Base-by-base conservation (phyloP, 2,888 invertebrate species). In the Pediacus dermestoides region DNA sequence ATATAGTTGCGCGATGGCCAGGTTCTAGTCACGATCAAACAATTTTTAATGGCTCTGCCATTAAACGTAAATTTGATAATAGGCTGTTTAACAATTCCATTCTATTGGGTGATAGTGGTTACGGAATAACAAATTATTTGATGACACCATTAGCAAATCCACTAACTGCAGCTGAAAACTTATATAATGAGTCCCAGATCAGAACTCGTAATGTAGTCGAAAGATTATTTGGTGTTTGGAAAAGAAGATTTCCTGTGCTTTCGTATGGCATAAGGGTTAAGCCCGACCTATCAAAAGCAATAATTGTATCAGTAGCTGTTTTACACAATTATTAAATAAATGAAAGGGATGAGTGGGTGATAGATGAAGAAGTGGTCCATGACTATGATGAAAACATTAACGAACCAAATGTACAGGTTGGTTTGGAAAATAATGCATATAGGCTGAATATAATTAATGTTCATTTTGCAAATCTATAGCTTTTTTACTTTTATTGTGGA, bases 71-170 rank as follows among this genome's bases (percentile, higher is more conserved):
- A n/a, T 30, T 37, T 30, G 23, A 37, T 30, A 30, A 37, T 13
- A 12, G 13, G 9, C 30, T 30, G 16, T 37, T 37, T 30, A 12
- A 11, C 7, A 14, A 37, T 16, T 35, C 39, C 18, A 13, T 46
- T 12, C 38, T 53, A 22, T 27, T 47, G 4, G 57, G 53, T 7
- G 54, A 58, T 37, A 50, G 47, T 44, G 57, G 56, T 12, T 57
- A 58, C 34, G 39, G 48, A 4, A 22, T 51, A n/a, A 48, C 41
- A 38, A 31, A 37, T 7, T 51, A 40, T 41, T 27, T 51, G 28
- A 42, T 52, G 25, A 52, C 50, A 9, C 52, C 50, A 18, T 16
- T 54, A 16, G n/a, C 4, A 21, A 40, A 47, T 30, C 38, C 45
- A 14, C 14, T 13, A 21, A 46, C 38, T 4, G 34, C 18, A 11